Conservation (phyloP, 1,140 invertebrate genomes). For the Trachymyrmex cornetzi region DNA sequence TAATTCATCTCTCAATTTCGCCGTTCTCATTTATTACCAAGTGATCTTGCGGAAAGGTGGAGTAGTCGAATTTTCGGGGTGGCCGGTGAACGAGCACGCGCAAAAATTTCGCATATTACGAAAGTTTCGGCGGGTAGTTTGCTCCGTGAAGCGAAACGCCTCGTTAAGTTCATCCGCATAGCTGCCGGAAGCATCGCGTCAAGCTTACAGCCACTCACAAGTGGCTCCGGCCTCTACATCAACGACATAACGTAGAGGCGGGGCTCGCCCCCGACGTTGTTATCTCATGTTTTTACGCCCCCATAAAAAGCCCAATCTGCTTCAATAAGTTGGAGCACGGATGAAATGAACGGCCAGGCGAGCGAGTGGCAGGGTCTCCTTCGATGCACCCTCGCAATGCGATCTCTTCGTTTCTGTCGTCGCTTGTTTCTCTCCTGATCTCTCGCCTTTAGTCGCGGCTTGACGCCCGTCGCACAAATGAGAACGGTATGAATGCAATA, state of each 20-base stretch:
- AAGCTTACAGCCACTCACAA: constrained; percentile 60
- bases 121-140: constrained; percentile 46
- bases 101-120: constrained; percentile 52
- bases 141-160: constrained; percentile 54
- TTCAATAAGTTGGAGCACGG: constrained; percentile 70
- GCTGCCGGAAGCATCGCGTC: constrained; percentile 14
- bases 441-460: constrained; percentile 39
- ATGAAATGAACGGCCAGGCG: constrained; percentile 29
- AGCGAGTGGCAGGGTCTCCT: constrained; percentile 24
- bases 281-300: constrained; percentile 75
- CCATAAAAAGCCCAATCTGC: constrained; percentile 75
- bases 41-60: neutral
- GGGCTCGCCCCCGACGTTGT: constrained; percentile 58
- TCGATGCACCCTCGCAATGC: neutral
- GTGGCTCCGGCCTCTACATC: constrained; percentile 42
- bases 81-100: constrained; percentile 3
- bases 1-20: neutral
- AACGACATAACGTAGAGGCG: constrained; percentile 34
- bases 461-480: constrained; percentile 51
- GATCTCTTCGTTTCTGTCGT: constrained; percentile 11
- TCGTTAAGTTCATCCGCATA: constrained; percentile 65
- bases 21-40: constrained; percentile 16
- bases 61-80: constrained; percentile 10
- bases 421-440: neutral
- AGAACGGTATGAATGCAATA: constrained; percentile 71